These are phyloP conservation scores for Popillia japonica DNA, from an alignment of 1,140 invertebrate species.

Conservation along the genomic window DNA sequence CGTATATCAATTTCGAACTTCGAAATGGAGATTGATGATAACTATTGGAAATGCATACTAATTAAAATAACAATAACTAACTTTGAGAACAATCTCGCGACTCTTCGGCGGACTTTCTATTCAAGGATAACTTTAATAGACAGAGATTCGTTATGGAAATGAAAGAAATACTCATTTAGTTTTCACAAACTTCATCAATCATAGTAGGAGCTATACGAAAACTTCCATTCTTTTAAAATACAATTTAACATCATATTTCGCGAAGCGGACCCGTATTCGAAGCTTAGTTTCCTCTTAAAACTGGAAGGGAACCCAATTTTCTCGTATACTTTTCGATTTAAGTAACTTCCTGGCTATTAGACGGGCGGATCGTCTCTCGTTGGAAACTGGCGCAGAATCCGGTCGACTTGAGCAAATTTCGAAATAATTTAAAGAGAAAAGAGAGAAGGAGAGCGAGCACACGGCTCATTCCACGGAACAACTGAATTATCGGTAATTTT, in stretches of 20 bases:
- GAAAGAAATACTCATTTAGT: constrained; percentile 15
- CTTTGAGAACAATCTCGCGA: background rate
- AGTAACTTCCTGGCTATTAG: constrained; percentile 31
- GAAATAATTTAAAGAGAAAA: constrained; percentile 19
- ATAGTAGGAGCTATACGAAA: background rate
- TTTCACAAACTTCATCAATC: constrained; percentile 22
- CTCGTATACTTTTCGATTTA: constrained; percentile 30
- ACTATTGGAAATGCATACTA: too few species aligned
- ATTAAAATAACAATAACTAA: too few species aligned
- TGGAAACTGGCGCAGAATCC: background rate
- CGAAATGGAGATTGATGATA: too few species aligned
- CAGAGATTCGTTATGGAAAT: background rate
- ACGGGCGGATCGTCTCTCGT: constrained; percentile 12
- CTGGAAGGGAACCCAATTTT: constrained; percentile 27
- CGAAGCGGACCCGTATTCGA: background rate
- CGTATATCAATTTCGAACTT: too few species aligned
- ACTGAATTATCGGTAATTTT: constrained; percentile 37
- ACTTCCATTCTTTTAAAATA: constrained; percentile 10
- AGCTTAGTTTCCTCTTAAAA: constrained; percentile 6
- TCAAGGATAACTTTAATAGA: background rate
- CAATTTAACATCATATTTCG: constrained; percentile 31
- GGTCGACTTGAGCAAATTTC: constrained; percentile 24
- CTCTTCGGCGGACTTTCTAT: background rate
- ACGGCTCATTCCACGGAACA: constrained; percentile 20
- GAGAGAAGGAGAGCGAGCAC: background rate